Percentiles rank a stretch among this genome's conserved stretches.
Conservation (phyloP, 1,140 invertebrate genomes). For the Heliconius hewitsoni region DNA sequence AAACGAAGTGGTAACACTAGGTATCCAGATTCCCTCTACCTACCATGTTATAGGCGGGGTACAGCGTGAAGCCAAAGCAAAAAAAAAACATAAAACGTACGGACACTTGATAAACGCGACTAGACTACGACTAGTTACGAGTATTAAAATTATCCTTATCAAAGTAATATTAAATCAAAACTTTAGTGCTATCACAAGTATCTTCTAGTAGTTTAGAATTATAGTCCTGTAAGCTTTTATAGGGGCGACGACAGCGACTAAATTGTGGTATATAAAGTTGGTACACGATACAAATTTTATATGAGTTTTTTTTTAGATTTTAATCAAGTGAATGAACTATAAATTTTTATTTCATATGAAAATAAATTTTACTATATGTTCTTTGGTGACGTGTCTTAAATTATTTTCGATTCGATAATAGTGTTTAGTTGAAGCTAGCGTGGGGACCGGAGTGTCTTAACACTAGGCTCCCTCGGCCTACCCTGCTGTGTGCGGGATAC, state of each 20-base stretch:
- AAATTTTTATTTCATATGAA: neutral
- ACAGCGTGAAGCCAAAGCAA: no score
- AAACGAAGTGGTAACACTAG: no score
- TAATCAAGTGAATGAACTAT: neutral
- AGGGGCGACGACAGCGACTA: neutral
- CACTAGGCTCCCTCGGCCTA: no score
- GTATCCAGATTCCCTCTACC: no score
- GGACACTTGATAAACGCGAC: neutral
- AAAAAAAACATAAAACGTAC: neutral
- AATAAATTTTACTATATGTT: neutral
- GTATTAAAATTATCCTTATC: constrained; percentile 5
- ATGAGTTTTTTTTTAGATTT: neutral
- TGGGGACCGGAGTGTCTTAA: no score
- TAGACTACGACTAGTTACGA: neutral
- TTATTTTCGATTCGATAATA: no score
- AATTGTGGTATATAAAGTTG: neutral
- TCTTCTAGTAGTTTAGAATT: neutral
- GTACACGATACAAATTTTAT: neutral
- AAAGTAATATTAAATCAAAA: constrained; percentile 6
- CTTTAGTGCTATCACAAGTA: neutral
- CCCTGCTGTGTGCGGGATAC: no score
- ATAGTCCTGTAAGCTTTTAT: neutral
- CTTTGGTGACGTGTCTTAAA: no score
- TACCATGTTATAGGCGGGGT: no score
- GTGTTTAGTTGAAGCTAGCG: no score